Base-by-base conservation (phyloP, 1,140 invertebrate genomes). In the Eubasilissa regina region DNA sequence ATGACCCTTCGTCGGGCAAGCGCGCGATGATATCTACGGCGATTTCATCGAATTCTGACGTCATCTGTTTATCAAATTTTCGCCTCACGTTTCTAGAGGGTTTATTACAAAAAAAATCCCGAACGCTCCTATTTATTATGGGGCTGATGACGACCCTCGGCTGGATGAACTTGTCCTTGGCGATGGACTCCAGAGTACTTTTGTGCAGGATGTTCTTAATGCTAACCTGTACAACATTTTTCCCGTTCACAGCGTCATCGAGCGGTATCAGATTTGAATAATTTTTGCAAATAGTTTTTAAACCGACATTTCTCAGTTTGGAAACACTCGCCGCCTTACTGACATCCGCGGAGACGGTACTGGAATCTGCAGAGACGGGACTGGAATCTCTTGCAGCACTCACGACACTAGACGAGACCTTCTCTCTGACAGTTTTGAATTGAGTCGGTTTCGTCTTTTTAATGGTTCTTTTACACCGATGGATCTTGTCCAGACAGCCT, bases 91-190 rank as follows among this genome's bases (percentile, higher is more conserved):
- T 13, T 10, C 21, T 21, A 15, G 8, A 11, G 25, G 60, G 60
- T 8, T 19, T 25, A 21, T 25, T 12, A n/a, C 13, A 6, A 19
- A 68, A 68, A 19, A 68, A 17, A 12, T 68, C 64, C n/a, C 64
- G 43, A 8, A 68, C 64, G n/a, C 35, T 45, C 15, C 64, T 45
- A 15, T 19, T 68, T 4, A 68, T 47, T 1, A 68, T 68, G 8
- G n/a, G n/a, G 64, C 64, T 68, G 43, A 68, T 45, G 43, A 68
- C 13, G n/a, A 68, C 64, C 9, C 21, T 45, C 9, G 64, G 64
- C 44, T 68, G 64, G 44, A 68, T 68, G 15, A 19, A 68, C 13
- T 48, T 68, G 9, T 68, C 64, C 4, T 21, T n/a, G 8, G n/a
- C 15, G n/a, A 68, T 68, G 35, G 44, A 35, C 7, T 44, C 15